Base-by-base conservation (phyloP, 2,888 invertebrate genomes). In the Euplexia lucipara region DNA sequence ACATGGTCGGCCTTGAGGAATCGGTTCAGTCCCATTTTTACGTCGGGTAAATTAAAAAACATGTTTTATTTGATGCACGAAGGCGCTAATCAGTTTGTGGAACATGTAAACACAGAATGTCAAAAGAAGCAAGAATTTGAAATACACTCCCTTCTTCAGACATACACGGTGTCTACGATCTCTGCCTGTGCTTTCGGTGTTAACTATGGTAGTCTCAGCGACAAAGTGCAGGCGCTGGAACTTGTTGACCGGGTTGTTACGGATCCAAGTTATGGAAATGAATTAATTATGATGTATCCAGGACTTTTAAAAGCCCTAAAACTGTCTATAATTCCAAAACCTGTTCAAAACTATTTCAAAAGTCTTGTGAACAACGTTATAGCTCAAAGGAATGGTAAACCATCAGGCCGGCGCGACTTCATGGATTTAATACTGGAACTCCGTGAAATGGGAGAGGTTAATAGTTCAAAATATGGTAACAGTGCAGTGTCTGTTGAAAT, bases 41-140 rank as follows among this genome's bases (percentile, higher is more conserved):
- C 90, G 3, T 83, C 91, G 0, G 86, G 88, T 3, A 92, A 92
- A 79, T 70, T 91, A 20, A 91, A 86, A 66, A 89, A 87, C 39
- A 91, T 92, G 91, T 79, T 88, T 20, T 74, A 87, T 69, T 53
- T 91, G 26, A 74, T 92, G 26, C 63, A 66, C 14, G 86, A 88
- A 42, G 78, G 84, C 3, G 86, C 82, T 22, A 80, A 91, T 7
- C 70, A 74, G 7, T 88, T 89, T 37, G 26, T 86, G 2, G 62
- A 86, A 0, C 75, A 86, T 49, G 18, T 90, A 0, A 66, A 75
- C 4, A 48, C 54, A 0, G 14, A 83, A 41, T 65, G 71, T 3
- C 35, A 68, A 0, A 39, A 70, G 3, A 42, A 75, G 2, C 47
- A 82, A 9, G 87, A 88, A 53, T 83, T 83, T 0, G 79, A 87